Base-by-base conservation (phyloP, 2,888 invertebrate species). In the Quadriops clusia region DNA sequence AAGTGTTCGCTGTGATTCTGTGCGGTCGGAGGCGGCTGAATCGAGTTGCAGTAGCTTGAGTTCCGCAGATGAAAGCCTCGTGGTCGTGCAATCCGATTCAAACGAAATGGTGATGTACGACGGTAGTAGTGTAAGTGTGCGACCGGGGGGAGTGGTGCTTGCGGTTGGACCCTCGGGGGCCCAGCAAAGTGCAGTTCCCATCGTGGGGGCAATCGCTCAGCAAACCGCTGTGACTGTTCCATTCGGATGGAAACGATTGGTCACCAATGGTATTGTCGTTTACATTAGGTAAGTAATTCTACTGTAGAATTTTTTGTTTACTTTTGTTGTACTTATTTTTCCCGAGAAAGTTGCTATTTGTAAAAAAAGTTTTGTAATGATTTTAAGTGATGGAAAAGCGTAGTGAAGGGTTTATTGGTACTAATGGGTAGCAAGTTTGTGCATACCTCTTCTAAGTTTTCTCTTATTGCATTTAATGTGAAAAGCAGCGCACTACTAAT, bases 221-320 rank as follows among this genome's bases (percentile, higher is more conserved):
- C 35, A 43, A 45, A 35, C 47, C 32, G 41, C 47, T 36, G 49
- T 59, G 49, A 50, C 70, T 47, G 74, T 81, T 50, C 82, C 84
- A 44, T 73, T 71, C 49, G 82, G 83, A 41, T 85, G 84, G 84
- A 79, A 77, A 58, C 68, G 85, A 54, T 65, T 77, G 45, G 64
- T 72, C 47, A 72, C 72, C 54, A 75, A 77, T 59, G 77, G 77
- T 46, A 70, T 72, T 58, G 70, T 79, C 57, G 70, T 78, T 52
- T 84, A 84, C 63, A 72, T 80, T 61, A 83, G 82, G 83, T 82
- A 56, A 65, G 64, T 59, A 33, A n/a, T 18, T 14, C 13, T 31
- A n/a, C n/a, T n/a, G n/a, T n/a, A n/a, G n/a, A n/a, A n/a, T n/a
- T n/a, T n/a, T n/a, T n/a, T n/a, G n/a, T n/a, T n/a, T n/a, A n/a